Conservation (phyloP, 2,113 vertebrate species). For the Pteronura brasiliensis region DNA sequence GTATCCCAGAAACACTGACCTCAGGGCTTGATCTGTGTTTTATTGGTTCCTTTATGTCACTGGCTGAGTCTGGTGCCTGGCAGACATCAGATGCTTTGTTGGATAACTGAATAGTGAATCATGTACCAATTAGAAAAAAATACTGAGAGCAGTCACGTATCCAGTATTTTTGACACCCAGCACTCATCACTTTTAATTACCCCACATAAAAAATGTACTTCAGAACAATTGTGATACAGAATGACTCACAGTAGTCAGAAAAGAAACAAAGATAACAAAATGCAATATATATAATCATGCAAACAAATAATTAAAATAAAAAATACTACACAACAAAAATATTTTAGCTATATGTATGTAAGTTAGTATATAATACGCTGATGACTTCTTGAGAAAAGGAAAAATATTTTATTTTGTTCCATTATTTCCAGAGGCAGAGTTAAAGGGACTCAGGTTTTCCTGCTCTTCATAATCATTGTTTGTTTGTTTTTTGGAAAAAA, state of each 20-base stretch:
- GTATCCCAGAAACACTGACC: neutral
- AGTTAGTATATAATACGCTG: neutral
- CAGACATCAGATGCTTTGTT: neutral
- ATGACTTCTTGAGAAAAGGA: constrained; percentile 3
- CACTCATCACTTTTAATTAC: neutral
- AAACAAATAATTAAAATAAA: neutral
- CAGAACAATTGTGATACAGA: neutral
- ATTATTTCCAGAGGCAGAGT: neutral
- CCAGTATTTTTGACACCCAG: neutral
- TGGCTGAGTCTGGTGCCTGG: neutral
- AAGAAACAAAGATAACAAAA: neutral
- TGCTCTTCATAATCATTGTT: neutral
- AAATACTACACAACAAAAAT: neutral
- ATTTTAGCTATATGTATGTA: neutral
- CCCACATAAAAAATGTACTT: neutral
- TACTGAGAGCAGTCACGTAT: neutral
- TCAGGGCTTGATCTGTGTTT: neutral
- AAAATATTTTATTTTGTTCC: neutral
- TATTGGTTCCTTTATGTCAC: neutral
- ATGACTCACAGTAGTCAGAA: neutral
- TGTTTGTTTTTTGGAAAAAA: neutral
- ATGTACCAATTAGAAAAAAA: neutral
- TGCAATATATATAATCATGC: neutral
- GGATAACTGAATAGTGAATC: neutral
- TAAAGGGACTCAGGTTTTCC: neutral